These are phyloP conservation scores for Euclidia mi DNA, from an alignment of 2,888 invertebrate species.

Conservation along the genomic window DNA sequence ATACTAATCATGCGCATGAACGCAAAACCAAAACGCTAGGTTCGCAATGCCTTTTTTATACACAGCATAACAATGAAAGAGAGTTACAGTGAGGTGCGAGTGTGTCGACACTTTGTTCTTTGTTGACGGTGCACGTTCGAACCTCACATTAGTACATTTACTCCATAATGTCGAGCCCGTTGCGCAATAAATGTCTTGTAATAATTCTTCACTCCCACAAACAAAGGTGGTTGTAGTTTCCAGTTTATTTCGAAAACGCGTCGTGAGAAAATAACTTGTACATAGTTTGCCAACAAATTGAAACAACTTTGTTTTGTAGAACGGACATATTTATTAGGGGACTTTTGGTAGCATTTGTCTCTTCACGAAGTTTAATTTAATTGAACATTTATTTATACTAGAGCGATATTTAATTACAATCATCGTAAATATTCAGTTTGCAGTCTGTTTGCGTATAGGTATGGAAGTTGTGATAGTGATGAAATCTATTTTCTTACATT, in stretches of 20 bases:
- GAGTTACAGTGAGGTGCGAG: conserved; percentile 35
- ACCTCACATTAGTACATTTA: conserved; percentile 30
- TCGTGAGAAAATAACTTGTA: conserved; percentile 2
- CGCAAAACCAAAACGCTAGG: conserved; percentile 1
- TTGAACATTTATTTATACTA: too few relatives aligned
- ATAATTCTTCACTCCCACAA: conserved; percentile 23
- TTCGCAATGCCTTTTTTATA: neutral
- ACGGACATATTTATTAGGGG: too few relatives aligned
- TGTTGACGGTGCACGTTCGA: conserved; percentile 34
- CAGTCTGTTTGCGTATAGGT: too few relatives aligned
- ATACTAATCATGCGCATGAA: too few relatives aligned
- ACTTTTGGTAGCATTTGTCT: too few relatives aligned
- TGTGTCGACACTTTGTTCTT: conserved; percentile 37
- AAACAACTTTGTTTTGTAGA: conserved; percentile 15
- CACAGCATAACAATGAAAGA: conserved; percentile 25
- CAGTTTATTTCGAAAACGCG: conserved; percentile 7
- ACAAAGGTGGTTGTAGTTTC: conserved; percentile 23
- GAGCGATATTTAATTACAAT: too few relatives aligned
- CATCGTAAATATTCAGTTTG: too few relatives aligned
- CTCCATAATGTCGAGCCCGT: conserved; percentile 34
- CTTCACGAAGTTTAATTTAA: too few relatives aligned
- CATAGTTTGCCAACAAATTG: neutral
- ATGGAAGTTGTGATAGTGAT: too few relatives aligned
- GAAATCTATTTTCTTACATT: too few relatives aligned
- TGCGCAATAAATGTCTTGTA: conserved; percentile 36